These are phyloP conservation scores for Dendrolimus punctatus DNA, from an alignment of 1,140 invertebrate genomes.

Conservation along the genomic window DNA sequence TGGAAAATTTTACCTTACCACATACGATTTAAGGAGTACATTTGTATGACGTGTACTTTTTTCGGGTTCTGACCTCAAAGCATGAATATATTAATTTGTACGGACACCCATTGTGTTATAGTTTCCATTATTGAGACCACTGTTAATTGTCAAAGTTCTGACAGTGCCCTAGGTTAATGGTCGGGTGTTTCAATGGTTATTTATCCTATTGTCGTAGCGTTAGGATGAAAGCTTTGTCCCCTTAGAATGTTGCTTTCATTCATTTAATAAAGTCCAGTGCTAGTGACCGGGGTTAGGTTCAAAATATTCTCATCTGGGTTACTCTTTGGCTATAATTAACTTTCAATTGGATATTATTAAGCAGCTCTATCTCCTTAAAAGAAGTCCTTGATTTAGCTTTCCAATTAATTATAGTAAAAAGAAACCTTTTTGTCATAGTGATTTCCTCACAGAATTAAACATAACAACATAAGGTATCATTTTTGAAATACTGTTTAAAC, in stretches of 20 bases:
- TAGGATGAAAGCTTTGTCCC: slow-evolving; percentile 36
- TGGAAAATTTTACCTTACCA: too few species aligned
- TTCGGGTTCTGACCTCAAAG: slow-evolving; percentile 44
- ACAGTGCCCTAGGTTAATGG: slow-evolving; percentile 56
- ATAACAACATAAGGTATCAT: too few species aligned
- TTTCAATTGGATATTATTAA: too few species aligned
- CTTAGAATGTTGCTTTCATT: slow-evolving; percentile 15
- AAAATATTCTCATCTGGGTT: too few species aligned
- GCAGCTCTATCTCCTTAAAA: too few species aligned
- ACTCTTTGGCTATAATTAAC: too few species aligned
- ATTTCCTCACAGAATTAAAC: too few species aligned
- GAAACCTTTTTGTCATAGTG: too few species aligned
- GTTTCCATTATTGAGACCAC: slow-evolving; percentile 51
- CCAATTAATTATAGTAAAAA: too few species aligned
- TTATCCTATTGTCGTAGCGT: slow-evolving; percentile 41
- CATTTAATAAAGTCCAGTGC: slow-evolving; percentile 9
- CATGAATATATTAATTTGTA: slow-evolving; percentile 65
- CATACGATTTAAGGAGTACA: slow-evolving; percentile 10
- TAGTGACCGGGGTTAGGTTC: slow-evolving; percentile 12
- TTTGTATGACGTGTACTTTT: slow-evolving; percentile 18
- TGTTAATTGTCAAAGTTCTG: slow-evolving; percentile 58
- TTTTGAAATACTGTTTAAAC: too few species aligned
- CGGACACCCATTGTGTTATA: slow-evolving; percentile 43
- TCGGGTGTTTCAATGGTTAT: slow-evolving; percentile 42
- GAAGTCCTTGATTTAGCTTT: too few species aligned